Base-by-base conservation (phyloP, 2,888 invertebrate species). In the Leptarthrus brevirostris region DNA sequence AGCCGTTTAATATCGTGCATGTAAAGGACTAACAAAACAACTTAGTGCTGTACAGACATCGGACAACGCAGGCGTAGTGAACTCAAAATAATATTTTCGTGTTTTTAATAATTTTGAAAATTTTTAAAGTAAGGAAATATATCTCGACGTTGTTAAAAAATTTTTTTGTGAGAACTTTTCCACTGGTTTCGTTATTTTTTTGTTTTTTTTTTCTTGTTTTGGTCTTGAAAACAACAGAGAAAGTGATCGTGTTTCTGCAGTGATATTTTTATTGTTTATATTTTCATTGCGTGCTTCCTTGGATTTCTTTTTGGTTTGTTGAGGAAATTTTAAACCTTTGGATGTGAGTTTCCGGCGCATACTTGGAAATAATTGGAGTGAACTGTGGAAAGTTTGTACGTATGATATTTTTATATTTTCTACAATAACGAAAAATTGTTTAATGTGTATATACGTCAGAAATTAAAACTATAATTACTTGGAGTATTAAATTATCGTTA, bases 211-310 rank as follows among this genome's bases (percentile, higher is more conserved):
- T 47, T 47, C 14, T 14, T 47, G 5, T 47, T 47, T 66, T 30
- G 69, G 52, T 52, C 22, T 69, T 69, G 69, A 69, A 69, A 52
- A 52, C 53, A 71, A 71, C 71, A 40, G 54, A 71, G 71, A 71
- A 71, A 71, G 71, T 71, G 71, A 54, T 71, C 71, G 71, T 71
- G 71, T 69, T 69, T 64, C 52, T 69, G 34, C 69, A 52, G 69
- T 69, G 69, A 69, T 69, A 69, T 69, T 36, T 69, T 69, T 69
- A 69, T 69, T 69, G 52, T 69, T 69, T 69, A 69, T 34, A 52
- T 49, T 52, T 52, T 69, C 47, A 30, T 69, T 52, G n/a, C 69
- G 52, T 69, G 69, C 30, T 52, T 52, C 30, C 69, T 69, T 20
- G 52, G 52, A 52, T 49, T 30, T 69, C 49, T 69, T 69, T 66